Base-by-base conservation (phyloP, 2,113 vertebrate species). In the Eulacestoma nigropectus region DNA sequence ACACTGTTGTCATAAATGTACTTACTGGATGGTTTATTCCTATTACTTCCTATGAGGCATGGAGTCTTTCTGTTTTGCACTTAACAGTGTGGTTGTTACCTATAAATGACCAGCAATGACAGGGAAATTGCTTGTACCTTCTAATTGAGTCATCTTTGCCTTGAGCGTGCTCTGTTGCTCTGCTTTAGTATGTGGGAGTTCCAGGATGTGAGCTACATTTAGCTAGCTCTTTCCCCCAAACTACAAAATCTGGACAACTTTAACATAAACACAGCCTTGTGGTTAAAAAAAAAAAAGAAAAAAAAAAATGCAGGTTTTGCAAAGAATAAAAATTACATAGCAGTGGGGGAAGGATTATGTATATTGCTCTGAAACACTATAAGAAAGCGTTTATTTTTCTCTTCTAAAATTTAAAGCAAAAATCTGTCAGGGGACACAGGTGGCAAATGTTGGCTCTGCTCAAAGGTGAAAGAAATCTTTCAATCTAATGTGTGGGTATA, bases 381-480 rank as follows among this genome's bases (percentile, higher is more conserved):
- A 46, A 53, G 37, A 69, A 93, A 70, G 6, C 14, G 6, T 55
- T 32, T 3, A 1, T 32, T 87, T 84, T 84, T 87, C 32, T 70
- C 26, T 68, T 78, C 65, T 57, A 57, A 79, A 78, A 73, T 75
- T 55, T 68, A 62, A 60, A 84, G n/a, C 9, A 85, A 92, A 77
- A 46, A 21, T 67, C 63, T 89, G 47, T 87, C 35, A 50, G n/a
- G 53, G 23, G 23, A 46, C 41, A 73, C 29, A 69, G 22, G 70
- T 57, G 55, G 57, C 37, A 69, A 33, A 35, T 85, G 46, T 33
- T 95, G 96, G 65, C 64, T 68, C 78, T 87, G 56, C 73, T 93
- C 84, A 96, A 95, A 96, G 46, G 67, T 85, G 88, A 53, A 94
- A 88, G 67, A 79, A 69, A 87, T 60, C 57, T 72, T 93, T 64